Conservation (phyloP, 2,797 vertebrate species). For the Cuculus canorus region DNA sequence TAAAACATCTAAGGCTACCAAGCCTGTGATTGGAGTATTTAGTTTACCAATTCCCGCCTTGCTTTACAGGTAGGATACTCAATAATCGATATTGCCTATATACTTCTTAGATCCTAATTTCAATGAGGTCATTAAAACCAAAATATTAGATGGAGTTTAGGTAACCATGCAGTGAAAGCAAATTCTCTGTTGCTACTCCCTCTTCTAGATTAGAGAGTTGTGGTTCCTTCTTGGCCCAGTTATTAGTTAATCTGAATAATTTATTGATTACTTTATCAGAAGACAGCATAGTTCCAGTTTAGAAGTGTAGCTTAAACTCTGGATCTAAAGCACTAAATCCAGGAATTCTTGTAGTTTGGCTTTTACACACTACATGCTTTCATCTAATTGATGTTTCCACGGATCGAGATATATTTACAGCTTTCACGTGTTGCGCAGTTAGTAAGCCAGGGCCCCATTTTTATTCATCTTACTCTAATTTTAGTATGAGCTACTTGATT, state of each 20-base stretch:
- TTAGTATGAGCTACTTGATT: background rate
- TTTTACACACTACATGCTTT: background rate
- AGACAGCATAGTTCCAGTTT: rapidly evolving
- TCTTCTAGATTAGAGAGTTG: background rate
- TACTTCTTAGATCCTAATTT: background rate
- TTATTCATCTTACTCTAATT: conserved; percentile 15
- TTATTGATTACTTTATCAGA: background rate
- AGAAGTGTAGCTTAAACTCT: background rate
- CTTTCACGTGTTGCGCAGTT: background rate
- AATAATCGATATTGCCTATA: background rate
- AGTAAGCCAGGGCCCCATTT: background rate
- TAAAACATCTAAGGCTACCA: background rate
- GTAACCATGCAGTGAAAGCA: background rate
- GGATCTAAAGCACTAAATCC: background rate
- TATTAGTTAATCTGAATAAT: background rate
- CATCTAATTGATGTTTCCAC: background rate
- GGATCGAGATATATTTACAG: background rate
- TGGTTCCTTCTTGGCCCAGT: background rate
- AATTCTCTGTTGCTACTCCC: background rate
- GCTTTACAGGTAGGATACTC: background rate
- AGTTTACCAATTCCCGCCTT: background rate
- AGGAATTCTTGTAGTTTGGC: background rate
- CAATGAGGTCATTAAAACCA: too few species aligned
- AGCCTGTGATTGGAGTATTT: background rate
- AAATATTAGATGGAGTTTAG: too few species aligned